Evolutionary conservation across 2,113 vertebrate species (phyloP).

Genomic region (Triplophysa dalaica): DNA sequence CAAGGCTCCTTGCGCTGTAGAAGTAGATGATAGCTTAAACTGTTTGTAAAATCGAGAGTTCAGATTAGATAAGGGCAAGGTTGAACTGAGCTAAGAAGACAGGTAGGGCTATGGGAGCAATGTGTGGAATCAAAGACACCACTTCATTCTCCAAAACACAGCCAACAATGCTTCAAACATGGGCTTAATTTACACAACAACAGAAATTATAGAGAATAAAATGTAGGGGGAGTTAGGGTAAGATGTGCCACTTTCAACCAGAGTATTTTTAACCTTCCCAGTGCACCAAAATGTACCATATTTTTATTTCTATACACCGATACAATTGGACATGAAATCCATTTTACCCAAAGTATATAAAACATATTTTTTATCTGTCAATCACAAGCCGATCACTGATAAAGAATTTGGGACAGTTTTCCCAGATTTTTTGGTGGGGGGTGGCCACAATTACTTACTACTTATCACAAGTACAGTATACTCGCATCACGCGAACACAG

Average conservation of each 20-base stretch:
- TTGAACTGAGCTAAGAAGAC: slow-evolving; percentile 33
- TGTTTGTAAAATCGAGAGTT: slow-evolving; percentile 40
- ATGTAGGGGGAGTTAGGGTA: neutral
- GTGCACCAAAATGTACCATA: too few species aligned
- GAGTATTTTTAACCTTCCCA: too few species aligned
- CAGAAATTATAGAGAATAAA: neutral
- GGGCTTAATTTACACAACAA: neutral
- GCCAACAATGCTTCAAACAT: neutral
- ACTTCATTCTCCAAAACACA: neutral
- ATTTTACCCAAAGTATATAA: too few species aligned
- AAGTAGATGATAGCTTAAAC: slow-evolving; percentile 46
- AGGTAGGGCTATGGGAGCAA: neutral
- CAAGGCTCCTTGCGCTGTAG: slow-evolving; percentile 57
- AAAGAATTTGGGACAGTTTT: too few species aligned
- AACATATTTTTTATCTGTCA: too few species aligned
- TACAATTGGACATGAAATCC: too few species aligned
- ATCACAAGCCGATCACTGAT: too few species aligned
- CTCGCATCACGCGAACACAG: neutral
- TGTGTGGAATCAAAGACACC: slow-evolving; percentile 18
- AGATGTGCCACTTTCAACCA: too few species aligned
- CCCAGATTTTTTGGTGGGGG: too few species aligned
- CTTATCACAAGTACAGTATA: neutral
- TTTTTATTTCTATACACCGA: too few species aligned
- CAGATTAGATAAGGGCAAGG: slow-evolving; percentile 36
- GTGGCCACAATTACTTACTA: neutral